A percentile compares a stretch with the other conserved stretches of the same genome.
phyloP scores from a whole-genome alignment of 1,140 invertebrate species.

The Drosophila jambulina region DNA sequence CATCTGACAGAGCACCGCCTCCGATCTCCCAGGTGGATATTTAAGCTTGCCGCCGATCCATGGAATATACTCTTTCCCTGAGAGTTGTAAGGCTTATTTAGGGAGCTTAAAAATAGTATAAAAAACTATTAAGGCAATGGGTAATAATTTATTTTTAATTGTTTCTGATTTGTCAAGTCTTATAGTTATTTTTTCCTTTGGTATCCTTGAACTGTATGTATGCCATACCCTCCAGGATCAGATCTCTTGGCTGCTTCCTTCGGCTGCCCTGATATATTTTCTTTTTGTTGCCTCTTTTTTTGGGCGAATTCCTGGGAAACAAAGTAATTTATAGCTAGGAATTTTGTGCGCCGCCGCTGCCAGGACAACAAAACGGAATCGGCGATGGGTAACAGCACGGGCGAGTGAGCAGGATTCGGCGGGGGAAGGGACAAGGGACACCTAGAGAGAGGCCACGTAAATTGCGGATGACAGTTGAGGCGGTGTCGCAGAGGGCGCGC shows the following conservation, averaged over 20 bases:
- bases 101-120: not conserved
- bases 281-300: constrained; percentile 10
- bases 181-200: too few species aligned
- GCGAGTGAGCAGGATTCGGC: constrained; percentile 17
- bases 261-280: not conserved
- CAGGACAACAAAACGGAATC: constrained; percentile 60
- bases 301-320: constrained; percentile 72
- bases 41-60: not conserved
- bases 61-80: not conserved
- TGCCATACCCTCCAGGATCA: constrained; percentile 5
- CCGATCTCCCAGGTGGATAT: constrained; percentile 35
- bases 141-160: not conserved
- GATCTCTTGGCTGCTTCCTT: constrained; percentile 36
- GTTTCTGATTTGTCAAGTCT: not conserved
- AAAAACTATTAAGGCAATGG: not conserved
- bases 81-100: not conserved
- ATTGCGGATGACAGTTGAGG: constrained; percentile 66
- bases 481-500: constrained; percentile 42
- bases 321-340: constrained; percentile 74
- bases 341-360: constrained; percentile 59
- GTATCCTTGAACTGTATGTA: not conserved
- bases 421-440: not conserved
- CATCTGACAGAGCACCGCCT: not conserved
- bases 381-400: constrained; percentile 44
- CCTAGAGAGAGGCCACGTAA: constrained; percentile 25